Evolutionary conservation across 35 echinoderm and acorn worm species (phyloP).

Genomic region (Strongylocentrotus purpuratus): DNA sequence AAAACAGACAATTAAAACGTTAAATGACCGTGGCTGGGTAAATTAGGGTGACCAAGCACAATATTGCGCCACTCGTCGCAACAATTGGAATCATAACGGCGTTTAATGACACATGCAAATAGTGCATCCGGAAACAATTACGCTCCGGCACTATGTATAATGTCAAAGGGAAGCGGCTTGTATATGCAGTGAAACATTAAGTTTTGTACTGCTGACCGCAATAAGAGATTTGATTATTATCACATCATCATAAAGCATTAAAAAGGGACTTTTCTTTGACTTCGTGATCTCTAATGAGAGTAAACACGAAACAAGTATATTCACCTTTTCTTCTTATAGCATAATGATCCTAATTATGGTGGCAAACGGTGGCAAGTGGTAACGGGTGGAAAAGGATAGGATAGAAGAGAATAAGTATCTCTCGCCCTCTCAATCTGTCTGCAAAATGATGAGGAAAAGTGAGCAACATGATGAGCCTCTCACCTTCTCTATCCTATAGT

Average conservation of each 20-base stretch:
- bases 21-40: neutral
- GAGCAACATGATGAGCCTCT: neutral
- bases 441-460: neutral
- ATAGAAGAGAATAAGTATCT: neutral
- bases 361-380: too few relatives aligned
- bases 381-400: neutral
- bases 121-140: conserved; percentile 3
- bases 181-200: neutral
- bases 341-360: neutral
- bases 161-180: neutral
- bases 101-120: neutral
- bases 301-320: neutral
- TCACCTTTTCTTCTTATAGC: neutral
- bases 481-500: neutral
- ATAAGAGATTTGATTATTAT: neutral
- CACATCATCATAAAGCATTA: neutral
- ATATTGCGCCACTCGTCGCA: neutral
- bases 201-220: neutral
- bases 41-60: neutral
- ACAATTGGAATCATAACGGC: neutral
- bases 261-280: neutral
- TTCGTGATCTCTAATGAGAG: neutral
- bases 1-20: neutral
- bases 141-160: neutral
- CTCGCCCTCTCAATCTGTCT: neutral